Conservation (phyloP, 2,797 vertebrate species). For the Leptodactylus fallax region DNA sequence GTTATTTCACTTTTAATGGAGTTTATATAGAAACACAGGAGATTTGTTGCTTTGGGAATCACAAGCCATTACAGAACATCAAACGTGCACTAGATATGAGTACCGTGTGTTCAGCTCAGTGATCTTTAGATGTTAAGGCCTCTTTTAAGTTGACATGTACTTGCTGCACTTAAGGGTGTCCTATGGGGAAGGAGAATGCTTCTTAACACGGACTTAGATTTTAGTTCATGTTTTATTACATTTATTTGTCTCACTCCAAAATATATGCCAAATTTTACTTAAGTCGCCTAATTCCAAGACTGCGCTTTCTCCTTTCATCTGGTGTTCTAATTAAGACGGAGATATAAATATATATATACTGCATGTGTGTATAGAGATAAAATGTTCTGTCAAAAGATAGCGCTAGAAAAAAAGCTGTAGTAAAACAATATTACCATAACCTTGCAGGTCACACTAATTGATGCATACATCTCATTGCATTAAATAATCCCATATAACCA, state of each 20-base stretch:
- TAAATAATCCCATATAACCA: no score
- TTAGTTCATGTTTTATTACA: constrained; percentile 17
- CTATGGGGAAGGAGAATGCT: constrained; percentile 43
- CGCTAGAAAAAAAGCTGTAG: no score
- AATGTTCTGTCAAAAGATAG: no score
- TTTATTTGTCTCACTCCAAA: constrained; percentile 14
- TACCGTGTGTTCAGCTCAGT: constrained; percentile 53
- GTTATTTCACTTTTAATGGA: constrained; percentile 55
- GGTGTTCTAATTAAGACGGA: not conserved
- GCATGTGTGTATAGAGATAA: no score
- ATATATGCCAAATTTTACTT: not conserved
- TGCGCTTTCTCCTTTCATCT: not conserved
- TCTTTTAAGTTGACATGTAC: constrained; percentile 60
- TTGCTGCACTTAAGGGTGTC: constrained; percentile 56
- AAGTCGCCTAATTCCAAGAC: no score
- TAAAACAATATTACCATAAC: no score
- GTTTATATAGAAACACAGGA: constrained; percentile 54
- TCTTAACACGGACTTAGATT: constrained; percentile 43
- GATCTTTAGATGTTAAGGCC: constrained; percentile 61
- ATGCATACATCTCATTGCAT: no score
- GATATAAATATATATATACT: not conserved
- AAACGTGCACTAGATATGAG: constrained; percentile 52
- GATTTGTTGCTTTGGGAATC: constrained; percentile 57
- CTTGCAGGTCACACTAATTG: no score
- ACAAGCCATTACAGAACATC: constrained; percentile 60